phyloP scores from a whole-genome alignment of 2,888 invertebrate genomes.

The Theretra japonica region DNA sequence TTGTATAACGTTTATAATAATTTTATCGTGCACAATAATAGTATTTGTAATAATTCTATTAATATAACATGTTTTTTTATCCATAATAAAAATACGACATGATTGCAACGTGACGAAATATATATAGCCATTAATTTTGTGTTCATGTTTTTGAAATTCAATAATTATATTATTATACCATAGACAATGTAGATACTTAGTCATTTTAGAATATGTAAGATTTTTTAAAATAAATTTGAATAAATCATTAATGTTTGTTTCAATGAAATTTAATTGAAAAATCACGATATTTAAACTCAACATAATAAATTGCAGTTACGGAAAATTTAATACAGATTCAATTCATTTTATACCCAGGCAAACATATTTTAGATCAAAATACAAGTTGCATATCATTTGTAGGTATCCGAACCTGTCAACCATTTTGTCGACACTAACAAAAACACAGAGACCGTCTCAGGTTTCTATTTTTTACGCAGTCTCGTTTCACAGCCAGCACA shows the following conservation, averaged over 20 bases:
- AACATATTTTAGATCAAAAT: too few species aligned
- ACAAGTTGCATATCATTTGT: too few species aligned
- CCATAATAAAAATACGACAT: not conserved
- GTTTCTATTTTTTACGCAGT: too few species aligned
- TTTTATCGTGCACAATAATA: slow-evolving; percentile 34
- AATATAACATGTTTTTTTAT: not conserved
- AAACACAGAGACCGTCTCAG: too few species aligned
- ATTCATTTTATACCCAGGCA: too few species aligned
- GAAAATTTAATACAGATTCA: too few species aligned
- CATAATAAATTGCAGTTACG: too few species aligned
- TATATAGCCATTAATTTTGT: not conserved
- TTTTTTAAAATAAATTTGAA: slow-evolving; percentile 43
- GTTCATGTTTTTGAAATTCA: slow-evolving; percentile 2
- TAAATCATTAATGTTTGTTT: slow-evolving; percentile 24
- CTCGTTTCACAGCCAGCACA: too few species aligned
- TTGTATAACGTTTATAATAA: not conserved
- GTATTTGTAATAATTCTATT: not conserved
- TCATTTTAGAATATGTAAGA: slow-evolving; percentile 42
- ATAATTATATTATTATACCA: not conserved
- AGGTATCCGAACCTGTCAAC: too few species aligned
- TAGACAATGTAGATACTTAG: slow-evolving; percentile 31
- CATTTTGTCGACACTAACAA: too few species aligned
- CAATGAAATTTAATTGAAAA: not conserved
- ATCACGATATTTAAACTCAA: too few species aligned
- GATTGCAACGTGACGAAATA: not conserved